A percentile compares a stretch with the other conserved stretches of the same genome.
Conservation (phyloP, 2,797 vertebrate species). For the Oreonectes daqikongensis region DNA sequence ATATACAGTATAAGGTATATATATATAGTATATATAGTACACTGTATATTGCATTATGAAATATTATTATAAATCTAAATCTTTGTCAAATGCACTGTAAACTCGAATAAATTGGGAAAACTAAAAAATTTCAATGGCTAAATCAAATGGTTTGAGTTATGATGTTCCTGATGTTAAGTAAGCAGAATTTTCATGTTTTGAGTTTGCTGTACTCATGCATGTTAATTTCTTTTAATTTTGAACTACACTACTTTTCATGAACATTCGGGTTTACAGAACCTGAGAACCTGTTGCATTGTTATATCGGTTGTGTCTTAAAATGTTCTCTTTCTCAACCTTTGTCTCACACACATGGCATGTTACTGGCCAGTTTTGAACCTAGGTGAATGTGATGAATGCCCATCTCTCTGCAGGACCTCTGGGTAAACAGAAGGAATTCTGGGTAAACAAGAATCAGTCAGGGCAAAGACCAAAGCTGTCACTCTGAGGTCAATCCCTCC, state of each 20-base stretch:
- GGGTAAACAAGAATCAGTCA: constrained; percentile 63
- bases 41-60: not conserved
- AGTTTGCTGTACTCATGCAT: no score
- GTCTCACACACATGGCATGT: constrained; percentile 3
- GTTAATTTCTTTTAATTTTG: no score
- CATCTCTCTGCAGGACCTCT: constrained; percentile 54
- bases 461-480: constrained; percentile 39
- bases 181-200: no score
- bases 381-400: constrained; percentile 63
- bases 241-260: no score
- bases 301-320: not conserved
- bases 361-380: constrained; percentile 46
- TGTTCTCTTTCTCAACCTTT: constrained; percentile 6
- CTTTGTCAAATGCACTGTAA: no score
- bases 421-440: constrained; percentile 56
- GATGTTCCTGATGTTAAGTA: no score
- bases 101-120: no score
- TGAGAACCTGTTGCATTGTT: no score
- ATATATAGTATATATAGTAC: no score
- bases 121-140: no score
- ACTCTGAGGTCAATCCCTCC: constrained; percentile 51
- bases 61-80: not conserved
- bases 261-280: no score
- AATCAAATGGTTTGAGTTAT: no score
- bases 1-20: not conserved